Evolutionary conservation across 2,113 vertebrate species (phyloP).

Genomic region (Nicator chloris): DNA sequence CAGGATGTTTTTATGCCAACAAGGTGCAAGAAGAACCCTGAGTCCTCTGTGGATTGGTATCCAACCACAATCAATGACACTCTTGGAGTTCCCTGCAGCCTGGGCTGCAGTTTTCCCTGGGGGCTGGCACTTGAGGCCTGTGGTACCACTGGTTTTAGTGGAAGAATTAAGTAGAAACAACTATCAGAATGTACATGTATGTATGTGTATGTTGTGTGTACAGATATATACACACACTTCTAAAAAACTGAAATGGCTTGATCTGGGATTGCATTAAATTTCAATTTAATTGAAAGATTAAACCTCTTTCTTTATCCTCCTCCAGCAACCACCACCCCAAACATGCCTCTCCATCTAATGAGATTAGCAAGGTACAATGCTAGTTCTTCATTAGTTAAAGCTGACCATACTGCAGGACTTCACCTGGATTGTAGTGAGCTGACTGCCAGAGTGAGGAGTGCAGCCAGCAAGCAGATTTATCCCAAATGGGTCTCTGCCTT

Average conservation of each 20-base stretch:
- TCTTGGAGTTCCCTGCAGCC: not conserved
- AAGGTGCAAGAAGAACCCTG: not conserved
- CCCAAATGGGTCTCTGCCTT: conserved; percentile 10
- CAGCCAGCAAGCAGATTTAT: conserved; percentile 38
- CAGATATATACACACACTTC: not conserved
- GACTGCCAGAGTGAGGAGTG: not conserved
- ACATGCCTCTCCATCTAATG: not conserved
- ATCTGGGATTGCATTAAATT: not conserved
- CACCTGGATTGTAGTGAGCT: not conserved
- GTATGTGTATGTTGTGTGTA: not conserved
- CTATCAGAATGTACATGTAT: not conserved
- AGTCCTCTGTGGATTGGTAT: not conserved
- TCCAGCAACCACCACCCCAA: not conserved
- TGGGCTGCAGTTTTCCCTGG: not conserved
- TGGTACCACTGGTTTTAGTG: not conserved
- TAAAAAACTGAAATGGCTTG: not conserved
- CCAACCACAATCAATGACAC: not conserved
- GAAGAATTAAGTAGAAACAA: not conserved
- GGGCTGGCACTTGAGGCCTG: not conserved
- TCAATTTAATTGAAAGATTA: too few species aligned
- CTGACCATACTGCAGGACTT: conserved; percentile 27
- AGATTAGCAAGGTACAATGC: conserved; percentile 28
- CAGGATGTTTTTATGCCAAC: not conserved
- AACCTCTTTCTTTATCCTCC: not conserved
- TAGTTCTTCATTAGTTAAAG: conserved; percentile 37